phyloP scores from a whole-genome alignment of 2,113 vertebrate genomes.

The Vidua chalybeata region DNA sequence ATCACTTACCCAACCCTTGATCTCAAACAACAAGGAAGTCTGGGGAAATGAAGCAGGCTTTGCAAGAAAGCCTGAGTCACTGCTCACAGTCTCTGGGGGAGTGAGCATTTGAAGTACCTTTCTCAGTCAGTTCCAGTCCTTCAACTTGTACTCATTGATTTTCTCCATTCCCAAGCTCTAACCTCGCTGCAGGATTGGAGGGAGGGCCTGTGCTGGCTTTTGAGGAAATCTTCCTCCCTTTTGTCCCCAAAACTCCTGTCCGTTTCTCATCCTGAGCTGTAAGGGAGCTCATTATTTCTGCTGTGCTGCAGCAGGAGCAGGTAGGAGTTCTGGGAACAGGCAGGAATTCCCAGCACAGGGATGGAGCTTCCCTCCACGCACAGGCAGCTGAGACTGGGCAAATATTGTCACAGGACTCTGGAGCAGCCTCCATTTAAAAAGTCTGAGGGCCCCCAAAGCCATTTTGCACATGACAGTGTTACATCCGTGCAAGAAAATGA shows the following conservation, averaged over 20 bases:
- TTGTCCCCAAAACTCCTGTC: not conserved
- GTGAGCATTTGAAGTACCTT: not conserved
- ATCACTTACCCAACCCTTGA: not conserved
- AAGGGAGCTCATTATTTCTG: not conserved
- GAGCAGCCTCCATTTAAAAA: not conserved
- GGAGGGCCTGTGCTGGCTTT: not conserved
- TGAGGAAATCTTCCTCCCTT: not conserved
- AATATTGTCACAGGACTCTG: not conserved
- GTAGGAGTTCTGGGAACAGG: not conserved
- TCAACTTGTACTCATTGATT: not conserved
- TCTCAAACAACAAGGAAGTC: not conserved
- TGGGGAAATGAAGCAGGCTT: not conserved
- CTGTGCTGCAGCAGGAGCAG: not conserved
- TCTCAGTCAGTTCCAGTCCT: not conserved
- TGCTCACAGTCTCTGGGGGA: not conserved
- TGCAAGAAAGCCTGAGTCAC: not conserved
- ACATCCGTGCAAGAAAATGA: not conserved
- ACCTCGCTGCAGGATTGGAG: not conserved
- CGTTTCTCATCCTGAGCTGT: not conserved
- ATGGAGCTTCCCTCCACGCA: rapidly evolving
- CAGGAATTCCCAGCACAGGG: not conserved
- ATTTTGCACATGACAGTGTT: not conserved
- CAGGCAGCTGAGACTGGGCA: not conserved
- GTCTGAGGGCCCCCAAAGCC: not conserved
- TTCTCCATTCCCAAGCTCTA: not conserved